phyloP scores from a whole-genome alignment of 2,888 invertebrate genomes.

The Druceiella hillmani region DNA sequence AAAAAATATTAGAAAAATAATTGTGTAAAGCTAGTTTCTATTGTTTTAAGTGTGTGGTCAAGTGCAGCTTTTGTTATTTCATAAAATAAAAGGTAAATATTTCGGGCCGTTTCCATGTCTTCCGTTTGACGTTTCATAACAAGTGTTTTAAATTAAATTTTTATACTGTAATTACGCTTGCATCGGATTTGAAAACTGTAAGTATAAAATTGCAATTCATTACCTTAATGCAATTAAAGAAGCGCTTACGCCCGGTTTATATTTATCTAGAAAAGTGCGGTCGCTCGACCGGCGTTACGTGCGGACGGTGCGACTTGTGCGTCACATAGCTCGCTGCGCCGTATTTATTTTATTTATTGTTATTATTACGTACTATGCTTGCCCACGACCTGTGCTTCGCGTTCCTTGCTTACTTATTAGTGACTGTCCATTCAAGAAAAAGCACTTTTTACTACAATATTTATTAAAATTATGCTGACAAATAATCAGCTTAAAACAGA shows the following conservation, averaged over 20 bases:
- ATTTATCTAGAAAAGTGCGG: conserved; percentile 12
- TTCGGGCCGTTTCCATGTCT: conserved; percentile 42
- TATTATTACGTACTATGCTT: too few species aligned
- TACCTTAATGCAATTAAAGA: conserved; percentile 41
- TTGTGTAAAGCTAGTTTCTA: conserved; percentile 8
- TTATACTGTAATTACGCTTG: conserved; percentile 34
- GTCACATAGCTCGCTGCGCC: too few species aligned
- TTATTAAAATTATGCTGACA: too few species aligned
- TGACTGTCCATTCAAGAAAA: too few species aligned
- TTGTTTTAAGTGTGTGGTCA: too few species aligned
- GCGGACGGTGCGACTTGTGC: conserved; percentile 11
- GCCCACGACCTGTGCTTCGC: too few species aligned
- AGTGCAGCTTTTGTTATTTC: conserved; percentile 50
- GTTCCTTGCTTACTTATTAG: too few species aligned
- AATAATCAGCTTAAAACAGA: too few species aligned
- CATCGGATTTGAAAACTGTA: too few species aligned
- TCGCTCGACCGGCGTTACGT: conserved; percentile 3
- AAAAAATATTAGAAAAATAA: conserved; percentile 12
- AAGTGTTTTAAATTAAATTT: conserved; percentile 44
- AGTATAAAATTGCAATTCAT: too few species aligned
- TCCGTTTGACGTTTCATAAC: conserved; percentile 49
- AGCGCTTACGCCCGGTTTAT: conserved; percentile 11
- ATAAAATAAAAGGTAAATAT: conserved; percentile 53
- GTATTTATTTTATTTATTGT: too few species aligned
- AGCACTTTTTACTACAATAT: too few species aligned